Percentiles rank a stretch among this genome's conserved stretches.
phyloP scores from a whole-genome alignment of 2,888 invertebrate genomes.

The Lycaena phlaeas region DNA sequence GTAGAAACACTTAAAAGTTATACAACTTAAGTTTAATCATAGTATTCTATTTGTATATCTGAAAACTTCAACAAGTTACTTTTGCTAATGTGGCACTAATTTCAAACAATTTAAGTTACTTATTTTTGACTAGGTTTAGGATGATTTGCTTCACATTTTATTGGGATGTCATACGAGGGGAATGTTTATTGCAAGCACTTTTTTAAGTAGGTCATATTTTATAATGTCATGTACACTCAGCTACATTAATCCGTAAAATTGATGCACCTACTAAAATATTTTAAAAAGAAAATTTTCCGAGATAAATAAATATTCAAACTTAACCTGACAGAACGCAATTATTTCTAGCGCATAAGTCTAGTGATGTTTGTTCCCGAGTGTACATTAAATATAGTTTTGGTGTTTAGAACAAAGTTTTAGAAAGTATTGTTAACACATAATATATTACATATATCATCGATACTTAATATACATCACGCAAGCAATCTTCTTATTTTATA shows the following conservation, averaged over 20 bases:
- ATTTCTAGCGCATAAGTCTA: slow-evolving; percentile 4
- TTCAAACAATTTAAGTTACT: slow-evolving; percentile 4
- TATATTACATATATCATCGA: slow-evolving; percentile 1
- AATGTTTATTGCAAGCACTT: slow-evolving; percentile 4
- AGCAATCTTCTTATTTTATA: background rate
- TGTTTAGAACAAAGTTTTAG: background rate
- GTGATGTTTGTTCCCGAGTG: slow-evolving; percentile 4
- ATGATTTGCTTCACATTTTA: background rate
- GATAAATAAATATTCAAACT: slow-evolving; percentile 8
- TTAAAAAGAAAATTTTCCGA: too few relatives aligned
- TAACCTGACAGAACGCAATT: slow-evolving; percentile 1
- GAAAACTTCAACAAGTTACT: slow-evolving; percentile 3
- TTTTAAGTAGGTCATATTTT: background rate
- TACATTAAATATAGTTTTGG: slow-evolving; percentile 1
- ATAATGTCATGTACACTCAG: background rate
- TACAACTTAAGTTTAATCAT: slow-evolving; percentile 1
- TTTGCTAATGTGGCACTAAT: slow-evolving; percentile 6
- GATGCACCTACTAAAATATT: too few relatives aligned
- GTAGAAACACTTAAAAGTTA: background rate
- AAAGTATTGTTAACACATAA: background rate
- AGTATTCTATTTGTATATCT: slow-evolving; percentile 4
- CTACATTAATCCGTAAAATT: too few relatives aligned
- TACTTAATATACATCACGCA: background rate
- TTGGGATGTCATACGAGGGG: background rate
- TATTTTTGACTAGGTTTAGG: slow-evolving; percentile 8